phyloP scores from a whole-genome alignment of 2,888 invertebrate species.

The Lasioglossum calceatum region DNA sequence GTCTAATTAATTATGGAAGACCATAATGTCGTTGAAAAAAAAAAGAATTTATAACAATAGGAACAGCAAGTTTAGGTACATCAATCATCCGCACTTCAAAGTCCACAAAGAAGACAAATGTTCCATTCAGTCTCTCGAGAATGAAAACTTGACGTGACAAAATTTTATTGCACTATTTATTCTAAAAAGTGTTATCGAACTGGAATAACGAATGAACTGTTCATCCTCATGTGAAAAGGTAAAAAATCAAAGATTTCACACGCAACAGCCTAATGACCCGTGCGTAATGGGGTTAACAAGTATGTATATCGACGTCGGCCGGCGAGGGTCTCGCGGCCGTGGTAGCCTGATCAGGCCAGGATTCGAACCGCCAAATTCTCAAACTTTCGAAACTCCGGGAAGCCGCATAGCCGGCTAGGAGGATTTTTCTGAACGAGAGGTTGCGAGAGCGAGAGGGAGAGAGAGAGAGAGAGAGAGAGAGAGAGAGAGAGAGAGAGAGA shows the following conservation, averaged over 20 bases:
- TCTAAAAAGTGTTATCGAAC: too few relatives aligned
- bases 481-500: neutral
- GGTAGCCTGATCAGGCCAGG: neutral
- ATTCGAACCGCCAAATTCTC: slow-evolving; percentile 11
- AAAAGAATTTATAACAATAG: neutral
- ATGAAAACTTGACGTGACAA: neutral
- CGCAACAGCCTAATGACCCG: neutral
- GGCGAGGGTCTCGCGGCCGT: neutral
- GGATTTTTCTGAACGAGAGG: neutral
- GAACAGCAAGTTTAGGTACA: neutral
- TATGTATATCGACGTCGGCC: neutral
- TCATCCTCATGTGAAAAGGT: neutral
- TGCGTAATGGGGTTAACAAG: slow-evolving; percentile 1
- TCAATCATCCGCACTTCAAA: neutral
- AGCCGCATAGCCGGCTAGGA: slow-evolving; percentile 6
- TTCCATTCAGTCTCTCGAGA: neutral
- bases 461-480: neutral
- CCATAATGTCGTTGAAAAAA: neutral
- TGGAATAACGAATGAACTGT: neutral
- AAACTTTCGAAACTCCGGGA: slow-evolving; percentile 26
- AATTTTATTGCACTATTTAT: neutral
- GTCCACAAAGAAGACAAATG: neutral
- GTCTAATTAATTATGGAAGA: neutral
- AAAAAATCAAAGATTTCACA: neutral
- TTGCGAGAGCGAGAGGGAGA: neutral